Percentiles rank a stretch among this genome's conserved stretches.
Evolutionary conservation across 2,888 invertebrate species (phyloP).

Genomic region (Drosophila greeni): DNA sequence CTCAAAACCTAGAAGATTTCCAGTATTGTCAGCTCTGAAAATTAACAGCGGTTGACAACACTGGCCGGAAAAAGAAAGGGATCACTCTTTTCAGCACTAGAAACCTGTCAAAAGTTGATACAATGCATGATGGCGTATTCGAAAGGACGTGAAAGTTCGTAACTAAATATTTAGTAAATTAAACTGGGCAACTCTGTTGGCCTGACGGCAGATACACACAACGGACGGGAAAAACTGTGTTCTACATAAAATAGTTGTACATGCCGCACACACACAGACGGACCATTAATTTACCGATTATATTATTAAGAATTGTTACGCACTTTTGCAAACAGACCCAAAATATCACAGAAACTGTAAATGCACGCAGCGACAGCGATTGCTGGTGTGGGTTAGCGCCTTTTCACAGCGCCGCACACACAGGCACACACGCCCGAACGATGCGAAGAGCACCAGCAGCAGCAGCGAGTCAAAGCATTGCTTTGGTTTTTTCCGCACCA

Average conservation of each 20-base stretch:
- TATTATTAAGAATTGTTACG: constrained; percentile 2
- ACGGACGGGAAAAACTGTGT: background rate
- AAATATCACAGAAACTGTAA: constrained; percentile 20
- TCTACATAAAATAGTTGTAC: background rate
- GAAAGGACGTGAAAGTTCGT: background rate
- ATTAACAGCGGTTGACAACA: constrained; percentile 6
- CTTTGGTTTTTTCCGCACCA: constrained; percentile 21
- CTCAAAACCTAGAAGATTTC: background rate
- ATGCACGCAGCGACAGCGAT: constrained; percentile 1
- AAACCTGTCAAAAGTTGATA: background rate
- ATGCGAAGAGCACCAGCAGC: constrained; percentile 25
- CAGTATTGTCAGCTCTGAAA: background rate
- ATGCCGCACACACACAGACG: background rate
- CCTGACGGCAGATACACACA: constrained; percentile 35
- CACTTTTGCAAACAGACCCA: constrained; percentile 21
- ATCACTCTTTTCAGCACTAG: background rate
- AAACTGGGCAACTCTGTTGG: constrained; percentile 36
- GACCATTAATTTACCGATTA: background rate
- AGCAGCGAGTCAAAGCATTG: constrained; percentile 43
- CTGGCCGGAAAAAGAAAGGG: constrained; percentile 2
- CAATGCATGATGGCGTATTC: background rate
- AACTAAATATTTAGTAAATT: background rate
- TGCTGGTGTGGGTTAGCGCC: constrained; percentile 18
- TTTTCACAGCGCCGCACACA: constrained; percentile 20
- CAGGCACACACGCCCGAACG: constrained; percentile 20